These are phyloP conservation scores for Poicephalus gulielmi DNA, from an alignment of 2,113 vertebrate genomes.

Conservation along the genomic window DNA sequence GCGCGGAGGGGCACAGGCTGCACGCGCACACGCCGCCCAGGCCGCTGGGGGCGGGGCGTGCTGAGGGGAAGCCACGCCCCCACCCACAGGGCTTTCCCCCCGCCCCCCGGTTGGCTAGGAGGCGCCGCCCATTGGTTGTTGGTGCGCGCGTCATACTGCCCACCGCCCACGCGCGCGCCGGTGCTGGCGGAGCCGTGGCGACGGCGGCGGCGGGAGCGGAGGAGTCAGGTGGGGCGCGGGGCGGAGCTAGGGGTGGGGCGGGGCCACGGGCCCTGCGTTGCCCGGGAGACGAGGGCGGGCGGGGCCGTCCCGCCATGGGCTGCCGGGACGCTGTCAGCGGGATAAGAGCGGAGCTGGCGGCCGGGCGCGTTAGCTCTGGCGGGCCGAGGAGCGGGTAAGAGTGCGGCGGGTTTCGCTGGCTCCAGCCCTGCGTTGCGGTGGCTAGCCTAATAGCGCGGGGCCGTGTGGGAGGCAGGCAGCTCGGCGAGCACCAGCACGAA, in stretches of 20 bases:
- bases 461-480: background rate
- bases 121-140: background rate
- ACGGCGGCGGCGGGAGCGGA: background rate
- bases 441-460: too few relatives aligned
- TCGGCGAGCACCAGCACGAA: background rate
- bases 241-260: background rate
- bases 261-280: constrained; percentile 43
- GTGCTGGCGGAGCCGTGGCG: background rate
- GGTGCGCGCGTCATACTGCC: background rate
- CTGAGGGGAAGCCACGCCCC: background rate
- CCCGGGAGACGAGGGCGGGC: constrained; percentile 64
- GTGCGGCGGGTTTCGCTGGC: background rate
- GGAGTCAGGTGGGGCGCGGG: background rate
- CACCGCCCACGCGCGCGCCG: background rate
- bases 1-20: too few relatives aligned
- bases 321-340: background rate
- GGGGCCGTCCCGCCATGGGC: background rate
- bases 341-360: background rate
- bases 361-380: background rate
- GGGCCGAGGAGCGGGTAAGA: constrained; percentile 10
- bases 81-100: background rate
- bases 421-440: background rate
- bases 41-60: background rate
- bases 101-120: background rate
- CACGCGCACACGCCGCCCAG: too few relatives aligned